phyloP scores from a whole-genome alignment of 2,888 invertebrate genomes.

The Nipponacmea schrenckii region DNA sequence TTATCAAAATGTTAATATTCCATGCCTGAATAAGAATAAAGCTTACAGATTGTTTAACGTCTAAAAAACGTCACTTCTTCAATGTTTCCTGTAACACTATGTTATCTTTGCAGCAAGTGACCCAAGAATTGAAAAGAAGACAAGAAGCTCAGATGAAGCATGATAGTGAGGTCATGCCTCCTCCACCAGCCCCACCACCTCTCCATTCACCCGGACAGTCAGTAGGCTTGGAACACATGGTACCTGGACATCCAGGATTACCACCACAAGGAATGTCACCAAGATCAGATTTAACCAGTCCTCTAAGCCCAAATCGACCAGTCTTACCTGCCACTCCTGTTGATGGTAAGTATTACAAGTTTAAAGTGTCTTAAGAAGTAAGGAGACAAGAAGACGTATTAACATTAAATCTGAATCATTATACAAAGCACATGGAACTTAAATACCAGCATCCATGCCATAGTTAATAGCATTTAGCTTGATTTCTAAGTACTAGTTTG shows the following conservation, averaged over 20 bases:
- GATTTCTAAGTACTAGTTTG: too few species aligned
- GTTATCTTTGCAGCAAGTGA: constrained; percentile 33
- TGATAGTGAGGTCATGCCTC: constrained; percentile 42
- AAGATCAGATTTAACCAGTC: background rate
- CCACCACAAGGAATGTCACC: constrained; percentile 2
- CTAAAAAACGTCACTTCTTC: too few species aligned
- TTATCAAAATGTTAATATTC: too few species aligned
- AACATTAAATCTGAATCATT: too few species aligned
- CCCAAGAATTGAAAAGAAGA: constrained; percentile 34
- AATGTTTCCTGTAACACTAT: too few species aligned
- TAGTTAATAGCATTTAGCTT: too few species aligned
- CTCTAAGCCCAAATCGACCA: constrained; percentile 3
- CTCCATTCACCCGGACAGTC: constrained; percentile 27
- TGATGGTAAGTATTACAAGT: background rate
- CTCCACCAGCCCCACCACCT: constrained; percentile 45
- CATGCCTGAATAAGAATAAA: too few species aligned
- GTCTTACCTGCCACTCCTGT: background rate
- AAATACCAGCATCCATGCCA: too few species aligned
- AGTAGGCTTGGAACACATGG: constrained; percentile 19
- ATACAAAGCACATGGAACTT: too few species aligned
- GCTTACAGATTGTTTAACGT: too few species aligned
- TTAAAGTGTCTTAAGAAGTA: too few species aligned
- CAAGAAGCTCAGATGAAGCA: constrained; percentile 38
- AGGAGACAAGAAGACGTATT: too few species aligned
- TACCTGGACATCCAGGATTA: constrained; percentile 19